phyloP scores from a whole-genome alignment of 2,113 vertebrate species.

The Nannospalax galili region DNA sequence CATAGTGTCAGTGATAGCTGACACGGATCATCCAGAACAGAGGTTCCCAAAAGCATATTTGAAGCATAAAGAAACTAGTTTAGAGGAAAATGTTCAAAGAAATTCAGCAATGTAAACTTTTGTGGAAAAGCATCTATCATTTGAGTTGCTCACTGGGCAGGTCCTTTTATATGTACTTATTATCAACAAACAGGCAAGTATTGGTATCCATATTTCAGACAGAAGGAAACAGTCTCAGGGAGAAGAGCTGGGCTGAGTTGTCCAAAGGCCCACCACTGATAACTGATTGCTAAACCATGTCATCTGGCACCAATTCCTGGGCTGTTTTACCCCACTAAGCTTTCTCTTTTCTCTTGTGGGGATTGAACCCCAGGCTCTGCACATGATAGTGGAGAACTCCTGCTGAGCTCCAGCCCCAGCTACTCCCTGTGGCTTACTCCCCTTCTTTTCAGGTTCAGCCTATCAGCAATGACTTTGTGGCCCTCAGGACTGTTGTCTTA shows the following conservation, averaged over 20 bases:
- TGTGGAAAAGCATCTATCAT: background rate
- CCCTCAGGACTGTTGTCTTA: background rate
- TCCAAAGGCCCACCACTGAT: background rate
- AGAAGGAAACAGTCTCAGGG: background rate
- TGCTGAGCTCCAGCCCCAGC: background rate
- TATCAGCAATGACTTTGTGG: background rate
- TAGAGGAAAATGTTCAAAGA: background rate
- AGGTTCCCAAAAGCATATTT: background rate
- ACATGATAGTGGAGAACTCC: background rate
- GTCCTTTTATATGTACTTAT: background rate
- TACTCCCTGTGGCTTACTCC: background rate
- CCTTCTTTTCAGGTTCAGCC: background rate
- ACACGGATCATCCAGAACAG: conserved; percentile 14
- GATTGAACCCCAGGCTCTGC: background rate
- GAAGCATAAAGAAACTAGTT: background rate
- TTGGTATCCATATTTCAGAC: background rate
- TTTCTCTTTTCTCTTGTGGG: background rate
- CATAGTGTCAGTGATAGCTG: background rate
- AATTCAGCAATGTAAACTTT: background rate
- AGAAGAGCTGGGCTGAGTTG: background rate
- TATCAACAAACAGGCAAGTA: background rate
- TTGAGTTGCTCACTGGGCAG: background rate
- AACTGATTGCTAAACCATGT: background rate
- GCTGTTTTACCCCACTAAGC: background rate
- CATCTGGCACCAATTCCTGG: background rate